A percentile compares a stretch with the other conserved stretches of the same genome.
phyloP scores from a whole-genome alignment of 2,113 vertebrate species.

The Argyrosomus japonicus region DNA sequence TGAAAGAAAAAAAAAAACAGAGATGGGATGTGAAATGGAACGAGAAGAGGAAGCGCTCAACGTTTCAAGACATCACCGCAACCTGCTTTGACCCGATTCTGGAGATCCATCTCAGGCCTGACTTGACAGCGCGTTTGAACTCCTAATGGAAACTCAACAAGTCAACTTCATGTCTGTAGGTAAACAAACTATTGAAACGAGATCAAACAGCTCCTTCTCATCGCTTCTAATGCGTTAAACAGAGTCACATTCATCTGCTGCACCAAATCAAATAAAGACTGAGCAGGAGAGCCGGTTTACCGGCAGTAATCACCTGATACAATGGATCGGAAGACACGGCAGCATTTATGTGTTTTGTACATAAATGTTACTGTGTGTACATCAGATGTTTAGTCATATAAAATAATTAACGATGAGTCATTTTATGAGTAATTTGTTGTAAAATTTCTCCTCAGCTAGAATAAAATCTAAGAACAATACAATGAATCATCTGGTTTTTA shows the following conservation, averaged over 20 bases:
- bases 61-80: too few species aligned
- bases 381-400: background rate
- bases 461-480: constrained; percentile 6
- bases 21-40: too few species aligned
- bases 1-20: too few species aligned
- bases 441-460: too few species aligned
- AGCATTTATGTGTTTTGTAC: background rate
- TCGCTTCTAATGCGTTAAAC: background rate
- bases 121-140: too few species aligned
- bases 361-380: background rate
- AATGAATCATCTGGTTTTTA: constrained; percentile 19
- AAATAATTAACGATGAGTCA: background rate
- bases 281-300: background rate
- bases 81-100: too few species aligned
- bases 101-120: too few species aligned
- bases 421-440: constrained; percentile 5
- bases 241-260: background rate
- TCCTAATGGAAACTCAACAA: too few species aligned
- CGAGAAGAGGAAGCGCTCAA: too few species aligned
- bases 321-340: background rate
- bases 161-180: too few species aligned
- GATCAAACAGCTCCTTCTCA: background rate
- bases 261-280: background rate
- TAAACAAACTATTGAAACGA: constrained; percentile 6
- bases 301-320: background rate